Conservation (phyloP, 2,888 invertebrate species). For the Metacarcinus magister region DNA sequence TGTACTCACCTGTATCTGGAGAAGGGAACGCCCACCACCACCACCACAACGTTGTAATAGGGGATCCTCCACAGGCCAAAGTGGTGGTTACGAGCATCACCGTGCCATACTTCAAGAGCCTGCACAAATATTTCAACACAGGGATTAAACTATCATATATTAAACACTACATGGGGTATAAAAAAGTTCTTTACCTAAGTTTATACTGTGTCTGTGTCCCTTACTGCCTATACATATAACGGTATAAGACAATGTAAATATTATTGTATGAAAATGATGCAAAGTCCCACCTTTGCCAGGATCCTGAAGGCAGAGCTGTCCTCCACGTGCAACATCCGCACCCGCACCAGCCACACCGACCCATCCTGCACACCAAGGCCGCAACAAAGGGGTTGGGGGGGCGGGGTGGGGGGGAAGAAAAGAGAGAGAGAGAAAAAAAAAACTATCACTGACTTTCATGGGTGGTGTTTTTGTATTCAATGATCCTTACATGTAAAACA, state of each 20-base stretch:
- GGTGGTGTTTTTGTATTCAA: background rate
- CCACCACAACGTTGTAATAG: slow-evolving; percentile 39
- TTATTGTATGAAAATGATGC: background rate
- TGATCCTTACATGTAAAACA: background rate
- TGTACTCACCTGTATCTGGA: slow-evolving; percentile 73
- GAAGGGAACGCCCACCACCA: slow-evolving; percentile 71
- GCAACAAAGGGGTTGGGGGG: too few relatives aligned
- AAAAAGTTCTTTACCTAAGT: background rate
- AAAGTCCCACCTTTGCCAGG: slow-evolving; percentile 57
- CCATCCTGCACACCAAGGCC: slow-evolving; percentile 43
- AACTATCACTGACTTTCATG: background rate
- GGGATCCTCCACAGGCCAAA: slow-evolving; percentile 71
- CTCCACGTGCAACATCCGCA: slow-evolving; percentile 57
- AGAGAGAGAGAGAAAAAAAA: too few relatives aligned
- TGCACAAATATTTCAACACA: background rate
- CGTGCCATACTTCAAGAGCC: slow-evolving; percentile 61
- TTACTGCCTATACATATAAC: background rate
- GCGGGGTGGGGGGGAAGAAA: too few relatives aligned
- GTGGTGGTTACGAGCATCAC: slow-evolving; percentile 70
- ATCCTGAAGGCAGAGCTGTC: slow-evolving; percentile 68
- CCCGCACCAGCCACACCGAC: slow-evolving; percentile 62
- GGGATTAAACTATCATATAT: background rate
- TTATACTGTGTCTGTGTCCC: too few relatives aligned
- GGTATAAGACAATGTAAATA: background rate
- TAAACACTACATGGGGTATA: background rate